Evolutionary conservation across 2,797 vertebrate species (phyloP), one percentile per base, ranked within the genome.

Genomic region (Leptatherina wallacei): DNA sequence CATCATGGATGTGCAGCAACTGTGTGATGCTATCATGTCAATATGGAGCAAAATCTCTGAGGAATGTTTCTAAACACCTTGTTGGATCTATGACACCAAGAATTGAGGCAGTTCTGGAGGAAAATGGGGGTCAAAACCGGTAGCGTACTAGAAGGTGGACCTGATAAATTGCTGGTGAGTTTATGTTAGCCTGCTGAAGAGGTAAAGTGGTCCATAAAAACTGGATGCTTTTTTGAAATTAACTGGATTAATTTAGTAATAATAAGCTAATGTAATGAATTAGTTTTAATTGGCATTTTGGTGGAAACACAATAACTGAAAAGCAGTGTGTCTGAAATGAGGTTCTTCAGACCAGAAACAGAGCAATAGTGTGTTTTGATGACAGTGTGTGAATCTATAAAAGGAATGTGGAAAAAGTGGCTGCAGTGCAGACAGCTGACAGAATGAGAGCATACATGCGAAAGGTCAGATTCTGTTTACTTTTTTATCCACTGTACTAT

Each of bases 381-480:
- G 61, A 65, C 49, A 55, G 51, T 36, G 32, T 47, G 55, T 65
- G 66, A 65, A 65, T 63, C 61, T 69, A 22, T 47, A 61, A 47
- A 35, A 58, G 32, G 51, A 81, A 65, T 47, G 29, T n/a, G 29
- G n/a, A 20, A 35, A 60, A 60, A 51, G 57, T 18, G 44, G 40
- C 27, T 35, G 7, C 20, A 60, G 56, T 66, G 67, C 36, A 58
- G 63, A 69, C 72, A 60, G 58, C 71, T 84, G 83, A 82, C 85
- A 84, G 77, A 82, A 81, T 81, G 69, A 72, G 81, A 77, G 49
- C 72, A 42, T 32, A 44, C 11, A n/a, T 54, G 73, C 47, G 83
- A 88, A 89, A 88, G 81, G 85, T 87, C 81, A 85, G 30, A 12
- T 22, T 76, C 27, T 62, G 0, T 52, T 3, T 35, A 10, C 44